These are phyloP conservation scores for Alligator sinensis DNA, from an alignment of 2,113 vertebrate genomes.

Conservation along the genomic window DNA sequence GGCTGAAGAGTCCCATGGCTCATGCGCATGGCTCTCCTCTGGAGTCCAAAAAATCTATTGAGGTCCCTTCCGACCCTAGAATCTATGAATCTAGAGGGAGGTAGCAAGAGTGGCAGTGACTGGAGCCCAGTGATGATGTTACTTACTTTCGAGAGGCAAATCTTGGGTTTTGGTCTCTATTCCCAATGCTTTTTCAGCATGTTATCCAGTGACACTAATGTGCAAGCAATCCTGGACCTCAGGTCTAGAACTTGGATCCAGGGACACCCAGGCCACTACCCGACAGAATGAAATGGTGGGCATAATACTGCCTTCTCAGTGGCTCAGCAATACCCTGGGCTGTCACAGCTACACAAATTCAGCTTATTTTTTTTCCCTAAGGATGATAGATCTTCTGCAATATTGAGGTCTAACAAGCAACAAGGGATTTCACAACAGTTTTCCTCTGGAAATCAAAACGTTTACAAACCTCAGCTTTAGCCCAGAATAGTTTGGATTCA, in stretches of 20 bases:
- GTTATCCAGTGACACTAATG: too few relatives aligned
- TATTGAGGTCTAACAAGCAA: neutral
- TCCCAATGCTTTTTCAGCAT: too few relatives aligned
- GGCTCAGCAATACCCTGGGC: neutral
- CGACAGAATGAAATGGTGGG: neutral
- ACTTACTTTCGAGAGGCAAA: too few relatives aligned
- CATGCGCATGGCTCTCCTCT: too few relatives aligned
- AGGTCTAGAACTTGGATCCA: neutral
- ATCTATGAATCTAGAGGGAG: too few relatives aligned
- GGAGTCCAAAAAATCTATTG: too few relatives aligned
- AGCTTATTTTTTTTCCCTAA: neutral
- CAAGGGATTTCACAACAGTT: neutral
- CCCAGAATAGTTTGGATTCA: neutral
- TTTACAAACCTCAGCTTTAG: conserved; percentile 6
- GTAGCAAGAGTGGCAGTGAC: too few relatives aligned
- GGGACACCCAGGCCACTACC: neutral
- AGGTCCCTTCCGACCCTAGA: too few relatives aligned
- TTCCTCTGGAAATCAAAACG: neutral
- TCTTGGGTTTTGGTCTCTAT: too few relatives aligned
- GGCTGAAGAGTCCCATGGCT: too few relatives aligned
- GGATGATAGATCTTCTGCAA: neutral
- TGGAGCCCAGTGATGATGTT: too few relatives aligned
- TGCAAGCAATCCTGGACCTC: neutral
- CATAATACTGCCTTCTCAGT: neutral
- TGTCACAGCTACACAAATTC: neutral